Evolutionary conservation across 2,888 invertebrate species (phyloP), one percentile per base, ranked within the genome.

Genomic region (Leucoptera coffeella): DNA sequence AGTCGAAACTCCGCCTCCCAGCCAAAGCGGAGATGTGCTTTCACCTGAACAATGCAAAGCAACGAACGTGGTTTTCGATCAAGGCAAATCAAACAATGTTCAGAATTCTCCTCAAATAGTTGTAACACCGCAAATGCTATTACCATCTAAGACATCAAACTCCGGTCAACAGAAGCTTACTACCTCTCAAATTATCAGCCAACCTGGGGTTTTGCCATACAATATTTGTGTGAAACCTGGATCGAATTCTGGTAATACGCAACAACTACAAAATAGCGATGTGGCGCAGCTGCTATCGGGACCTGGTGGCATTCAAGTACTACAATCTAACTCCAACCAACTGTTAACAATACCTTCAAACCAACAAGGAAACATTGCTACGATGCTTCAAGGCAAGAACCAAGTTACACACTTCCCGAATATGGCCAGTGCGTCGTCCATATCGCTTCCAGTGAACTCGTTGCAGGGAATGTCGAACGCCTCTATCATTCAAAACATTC

Each of bases 91-190:
- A 4, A 57, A 62, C 2, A 71, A 67, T 35, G 55, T 62, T 7
- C 67, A 65, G 43, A 65, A 65, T n/a, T 59, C 69, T 14, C 69
- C 72, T 8, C 72, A 73, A 44, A 65, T 72, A 26, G 69, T 72
- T 14, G 71, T 71, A 6, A 69, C 71, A 2, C 71, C 72, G 11
- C 71, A 72, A 36, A 65, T 73, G 65, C 39, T 73, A 25, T 36
- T 65, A 13, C 71, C 69, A 4, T 60, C 69, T 2, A 71, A 71
- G 44, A 61, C 62, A 14, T 62, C 55, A 36, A 42, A 55, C 6
- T 50, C 58, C 3, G 40, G 46, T 14, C 55, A 53, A 2, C 62
- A 64, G 30, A 71, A 71, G 41, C 48, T 67, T 4, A 56, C 67
- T 50, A 35, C 57, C 1, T 59, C 64, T 1, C 69, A 69, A 39